Evolutionary conservation across 2,797 vertebrate genomes (phyloP).

Genomic region (Lepus townsendii): DNA sequence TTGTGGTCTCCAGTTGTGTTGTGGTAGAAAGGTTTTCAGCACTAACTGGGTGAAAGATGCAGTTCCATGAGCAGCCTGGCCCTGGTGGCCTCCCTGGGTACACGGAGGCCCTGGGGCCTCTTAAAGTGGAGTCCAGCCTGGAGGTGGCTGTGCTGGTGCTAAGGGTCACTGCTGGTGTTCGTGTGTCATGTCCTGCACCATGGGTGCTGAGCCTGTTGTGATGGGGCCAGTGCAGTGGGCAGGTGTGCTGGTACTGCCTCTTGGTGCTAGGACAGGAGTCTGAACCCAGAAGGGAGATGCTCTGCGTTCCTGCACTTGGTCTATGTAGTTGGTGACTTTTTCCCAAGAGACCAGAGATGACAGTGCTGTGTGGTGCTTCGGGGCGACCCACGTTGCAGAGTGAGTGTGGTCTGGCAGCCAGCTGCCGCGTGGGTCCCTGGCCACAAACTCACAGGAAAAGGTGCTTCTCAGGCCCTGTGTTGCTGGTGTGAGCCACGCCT

Average conservation of each 20-base stretch:
- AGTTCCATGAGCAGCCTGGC: no score
- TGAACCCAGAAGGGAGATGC: not conserved
- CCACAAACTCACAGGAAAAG: not conserved
- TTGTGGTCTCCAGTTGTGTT: not conserved
- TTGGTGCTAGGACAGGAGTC: not conserved
- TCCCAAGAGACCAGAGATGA: not conserved
- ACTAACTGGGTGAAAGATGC: no score
- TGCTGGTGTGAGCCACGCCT: no score
- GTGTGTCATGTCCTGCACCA: not conserved
- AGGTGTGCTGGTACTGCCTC: not conserved
- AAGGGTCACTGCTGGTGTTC: not conserved
- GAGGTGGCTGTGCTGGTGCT: not conserved
- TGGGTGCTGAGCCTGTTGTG: not conserved
- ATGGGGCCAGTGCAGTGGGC: not conserved
- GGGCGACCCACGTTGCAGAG: not conserved
- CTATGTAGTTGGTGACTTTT: no score
- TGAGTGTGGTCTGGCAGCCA: not conserved
- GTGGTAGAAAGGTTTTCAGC: not conserved
- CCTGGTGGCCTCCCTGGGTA: no score
- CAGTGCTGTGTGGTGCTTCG: fast-evolving
- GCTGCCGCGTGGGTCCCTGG: not conserved
- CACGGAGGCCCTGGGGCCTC: no score
- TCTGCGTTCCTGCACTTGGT: not conserved
- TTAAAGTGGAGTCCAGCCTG: not conserved
- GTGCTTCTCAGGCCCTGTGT: not conserved